Conservation (phyloP, 2,113 vertebrate species). For the Tor tambroides region DNA sequence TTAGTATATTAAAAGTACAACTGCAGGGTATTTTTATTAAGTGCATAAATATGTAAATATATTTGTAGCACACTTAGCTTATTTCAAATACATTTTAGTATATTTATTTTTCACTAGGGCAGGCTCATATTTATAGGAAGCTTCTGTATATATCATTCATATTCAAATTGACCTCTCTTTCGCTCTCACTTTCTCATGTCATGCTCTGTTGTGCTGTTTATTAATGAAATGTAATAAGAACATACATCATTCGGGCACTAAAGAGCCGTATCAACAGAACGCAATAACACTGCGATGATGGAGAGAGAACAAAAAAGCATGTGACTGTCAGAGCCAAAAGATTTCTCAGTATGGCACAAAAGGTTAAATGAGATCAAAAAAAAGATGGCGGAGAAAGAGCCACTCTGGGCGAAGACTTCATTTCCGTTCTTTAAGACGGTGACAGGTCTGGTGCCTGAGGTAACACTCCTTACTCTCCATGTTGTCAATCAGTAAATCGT, state of each 20-base stretch:
- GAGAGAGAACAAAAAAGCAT: conserved; percentile 1
- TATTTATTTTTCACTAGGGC: too few species aligned
- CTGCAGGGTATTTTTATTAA: too few species aligned
- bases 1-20: too few species aligned
- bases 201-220: conserved; percentile 31
- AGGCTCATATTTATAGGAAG: conserved; percentile 27
- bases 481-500: background rate
- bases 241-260: conserved; percentile 32
- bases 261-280: conserved; percentile 23
- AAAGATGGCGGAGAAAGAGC: background rate
- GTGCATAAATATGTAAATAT: too few species aligned
- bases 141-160: conserved; percentile 24
- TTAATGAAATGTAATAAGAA: conserved; percentile 45
- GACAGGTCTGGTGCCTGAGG: conserved; percentile 14
- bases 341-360: conserved; percentile 10
- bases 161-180: conserved; percentile 30
- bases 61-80: too few species aligned
- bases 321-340: conserved; percentile 17
- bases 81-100: too few species aligned
- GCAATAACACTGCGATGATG: conserved; percentile 29
- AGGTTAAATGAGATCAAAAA: conserved; percentile 40
- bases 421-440: conserved; percentile 11
- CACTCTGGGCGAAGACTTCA: conserved; percentile 12
- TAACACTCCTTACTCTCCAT: background rate
- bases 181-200: background rate